Evolutionary conservation across 2,113 vertebrate species (phyloP).

Genomic region (Phocoena phocoena): DNA sequence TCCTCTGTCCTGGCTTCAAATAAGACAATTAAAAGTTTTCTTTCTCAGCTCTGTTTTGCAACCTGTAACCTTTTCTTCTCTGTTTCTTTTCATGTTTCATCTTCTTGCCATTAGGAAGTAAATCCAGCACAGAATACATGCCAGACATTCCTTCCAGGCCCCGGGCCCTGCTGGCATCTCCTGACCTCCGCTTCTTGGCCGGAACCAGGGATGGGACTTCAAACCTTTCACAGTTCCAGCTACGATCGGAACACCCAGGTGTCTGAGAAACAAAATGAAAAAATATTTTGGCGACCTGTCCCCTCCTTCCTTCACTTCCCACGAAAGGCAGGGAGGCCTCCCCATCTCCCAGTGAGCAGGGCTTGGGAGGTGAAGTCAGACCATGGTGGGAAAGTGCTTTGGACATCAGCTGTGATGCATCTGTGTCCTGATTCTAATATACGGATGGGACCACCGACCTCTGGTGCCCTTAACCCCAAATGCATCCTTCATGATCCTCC

Average conservation of each 20-base stretch:
- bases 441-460: fast-evolving
- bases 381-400: fast-evolving
- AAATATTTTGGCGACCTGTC: fast-evolving
- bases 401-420: background rate
- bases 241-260: background rate
- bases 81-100: background rate
- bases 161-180: background rate
- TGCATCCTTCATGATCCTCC: fast-evolving
- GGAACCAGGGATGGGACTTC: background rate
- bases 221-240: background rate
- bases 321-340: background rate
- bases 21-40: no score
- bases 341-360: fast-evolving
- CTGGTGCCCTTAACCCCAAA: background rate
- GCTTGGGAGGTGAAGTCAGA: background rate
- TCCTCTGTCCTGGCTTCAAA: background rate
- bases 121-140: background rate
- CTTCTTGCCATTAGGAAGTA: background rate
- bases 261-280: background rate
- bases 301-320: background rate
- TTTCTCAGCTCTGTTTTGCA: background rate
- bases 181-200: background rate
- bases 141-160: background rate
- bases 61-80: background rate
- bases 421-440: background rate